Evolutionary conservation across 2,797 vertebrate species (phyloP), one percentile per base, ranked within the genome.

Genomic region (Holocentrus rufus): DNA sequence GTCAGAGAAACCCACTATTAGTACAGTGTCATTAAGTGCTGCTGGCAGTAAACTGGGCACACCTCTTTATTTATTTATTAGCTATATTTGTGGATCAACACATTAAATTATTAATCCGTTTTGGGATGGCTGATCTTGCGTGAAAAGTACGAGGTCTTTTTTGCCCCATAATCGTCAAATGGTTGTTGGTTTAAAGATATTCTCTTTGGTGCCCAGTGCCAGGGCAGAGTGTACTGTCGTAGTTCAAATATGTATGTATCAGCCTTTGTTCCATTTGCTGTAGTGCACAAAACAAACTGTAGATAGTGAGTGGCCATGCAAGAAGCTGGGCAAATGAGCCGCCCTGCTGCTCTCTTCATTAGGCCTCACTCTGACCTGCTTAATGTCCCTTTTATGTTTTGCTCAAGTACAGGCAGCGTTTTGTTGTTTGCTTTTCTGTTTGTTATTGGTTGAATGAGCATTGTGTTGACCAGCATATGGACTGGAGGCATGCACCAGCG

Each of bases 401-500:
- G 39, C 55, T 69, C 34, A 5, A 60, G 55, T 56, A 68, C 75
- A 65, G 54, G 70, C 74, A 68, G 66, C 62, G 18, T 74, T 68
- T 61, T 65, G 53, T 77, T 80, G 65, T 74, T 83, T 83, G 65
- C 82, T 85, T 85, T 77, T 68, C 70, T 79, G 68, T 87, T 81
- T 85, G 72, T 69, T 77, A 53, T 74, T 72, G 68, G 69, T 69
- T 72, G 66, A 79, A 69, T 67, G 65, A 74, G 77, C 80, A 72
- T 78, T 77, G 76, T 75, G 61, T 77, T 68, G 72, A 80, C 76
- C 44, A 61, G 74, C 67, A 67, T 76, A 69, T 60, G 62, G 60
- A 66, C 31, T 15, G 31, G 62, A 65, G 52, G 70, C 49, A 71
- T 56, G 62, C 83, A 69, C 56, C 72, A 59, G 54, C 59, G 78